Conservation (phyloP, 2,113 vertebrate genomes). For the Strigops habroptila region DNA sequence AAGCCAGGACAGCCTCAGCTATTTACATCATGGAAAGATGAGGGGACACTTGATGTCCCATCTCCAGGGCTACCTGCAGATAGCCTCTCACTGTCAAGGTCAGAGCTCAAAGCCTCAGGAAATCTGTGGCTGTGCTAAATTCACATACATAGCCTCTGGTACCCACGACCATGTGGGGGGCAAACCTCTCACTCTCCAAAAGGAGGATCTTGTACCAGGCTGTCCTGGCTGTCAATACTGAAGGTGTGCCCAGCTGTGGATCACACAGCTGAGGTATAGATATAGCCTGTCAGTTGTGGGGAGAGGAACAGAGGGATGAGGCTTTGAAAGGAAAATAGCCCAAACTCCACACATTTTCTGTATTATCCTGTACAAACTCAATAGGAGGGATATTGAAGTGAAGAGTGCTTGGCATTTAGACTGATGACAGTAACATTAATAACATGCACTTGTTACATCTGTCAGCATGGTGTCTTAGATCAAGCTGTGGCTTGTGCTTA, state of each 20-base stretch:
- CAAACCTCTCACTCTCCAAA: not conserved
- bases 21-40: not conserved
- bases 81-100: not conserved
- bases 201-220: not conserved
- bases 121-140: not conserved
- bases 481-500: not conserved
- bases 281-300: rapidly evolving
- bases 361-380: not conserved
- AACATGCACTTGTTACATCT: not conserved
- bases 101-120: not conserved
- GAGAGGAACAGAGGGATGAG: not conserved
- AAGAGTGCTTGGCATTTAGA: not conserved
- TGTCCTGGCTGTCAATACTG: not conserved
- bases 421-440: not conserved
- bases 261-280: not conserved
- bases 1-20: not conserved
- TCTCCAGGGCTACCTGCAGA: not conserved
- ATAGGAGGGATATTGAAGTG: not conserved
- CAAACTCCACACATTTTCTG: not conserved
- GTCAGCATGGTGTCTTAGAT: not conserved
- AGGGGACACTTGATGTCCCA: not conserved
- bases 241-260: not conserved
- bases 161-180: not conserved
- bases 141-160: not conserved
- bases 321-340: not conserved